Evolutionary conservation across 2,797 vertebrate species (phyloP).

Genomic region (Pangasius larnaudii): DNA sequence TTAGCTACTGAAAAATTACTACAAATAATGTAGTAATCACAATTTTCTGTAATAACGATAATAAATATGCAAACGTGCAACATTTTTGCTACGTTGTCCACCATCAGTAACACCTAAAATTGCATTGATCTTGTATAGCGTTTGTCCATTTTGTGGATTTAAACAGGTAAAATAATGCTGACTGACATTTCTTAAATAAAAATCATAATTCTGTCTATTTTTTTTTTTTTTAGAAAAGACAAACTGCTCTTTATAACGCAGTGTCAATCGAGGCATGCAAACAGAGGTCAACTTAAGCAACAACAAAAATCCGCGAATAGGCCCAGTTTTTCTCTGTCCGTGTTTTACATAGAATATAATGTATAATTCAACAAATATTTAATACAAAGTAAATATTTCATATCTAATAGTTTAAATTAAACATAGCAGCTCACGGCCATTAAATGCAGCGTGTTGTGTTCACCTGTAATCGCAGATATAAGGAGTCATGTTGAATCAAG

Average conservation of each 20-base stretch:
- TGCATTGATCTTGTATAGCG: not conserved
- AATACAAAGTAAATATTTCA: not conserved
- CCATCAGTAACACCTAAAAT: not conserved
- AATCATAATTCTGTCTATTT: not conserved
- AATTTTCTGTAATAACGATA: not conserved
- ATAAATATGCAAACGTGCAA: not conserved
- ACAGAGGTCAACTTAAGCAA: not conserved
- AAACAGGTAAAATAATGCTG: not conserved
- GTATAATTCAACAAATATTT: not conserved
- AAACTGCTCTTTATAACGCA: not conserved
- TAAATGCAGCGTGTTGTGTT: not conserved
- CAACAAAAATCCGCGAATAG: not conserved
- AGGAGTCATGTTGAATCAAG: not conserved
- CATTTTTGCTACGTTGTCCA: not conserved
- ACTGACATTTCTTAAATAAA: not conserved
- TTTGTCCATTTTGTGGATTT: not conserved
- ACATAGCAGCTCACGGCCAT: not conserved
- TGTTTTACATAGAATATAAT: not conserved
- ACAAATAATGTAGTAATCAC: not conserved
- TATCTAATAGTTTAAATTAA: not conserved
- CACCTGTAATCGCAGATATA: not conserved
- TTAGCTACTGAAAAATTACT: not conserved
- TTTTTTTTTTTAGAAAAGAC: not conserved
- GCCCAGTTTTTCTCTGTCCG: not conserved
- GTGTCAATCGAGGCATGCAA: not conserved